Evolutionary conservation across 2,888 invertebrate species (phyloP), one percentile per base, ranked within the genome.

Genomic region (Apotomis turbidana): DNA sequence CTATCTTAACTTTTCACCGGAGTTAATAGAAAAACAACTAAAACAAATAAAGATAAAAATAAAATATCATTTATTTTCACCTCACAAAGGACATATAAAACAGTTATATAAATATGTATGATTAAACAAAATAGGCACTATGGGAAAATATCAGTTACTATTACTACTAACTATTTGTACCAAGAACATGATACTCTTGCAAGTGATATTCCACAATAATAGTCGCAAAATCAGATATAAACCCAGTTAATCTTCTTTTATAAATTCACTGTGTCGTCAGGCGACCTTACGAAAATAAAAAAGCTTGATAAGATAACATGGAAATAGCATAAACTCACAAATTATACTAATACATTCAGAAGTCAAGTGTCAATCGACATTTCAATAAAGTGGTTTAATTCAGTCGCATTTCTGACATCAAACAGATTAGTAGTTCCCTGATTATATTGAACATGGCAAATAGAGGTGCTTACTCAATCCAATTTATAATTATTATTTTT

Each of bases 401-500:
- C 68, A 72, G 72, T 72, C 67, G 71, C 61, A 55, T 44, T 67
- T 62, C 57, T 62, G 57, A 5, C 6, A 57, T 62, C 41, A 51
- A 12, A 52, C 27, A 6, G 61, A 61, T 62, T 64, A 67, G 71
- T 62, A 62, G 71, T 67, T 27, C 5, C 15, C 49, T n/a, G 12
- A 6, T 60, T 54, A 5, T 15, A 52, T 59, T 41, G 9, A 68
- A 13, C 13, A 81, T 81, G 81, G 75, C 75, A 57, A 75, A 75
- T 58, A 78, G 64, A 80, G 79, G 81, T 81, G 72, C 44, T 46
- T 70, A 27, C 1, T 63, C 60, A 10, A 49, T 49, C 9, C 3
- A 68, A 60, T 49, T 61, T 55, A 66, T 62, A 64, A 6, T 41
- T 41, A 41, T 41, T 41, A n/a, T 6, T 6, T 27, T 27, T 15